Evolutionary conservation across 1,140 invertebrate species (phyloP), one percentile per base, ranked within the genome.

Genomic region (Drosophila tristis): DNA sequence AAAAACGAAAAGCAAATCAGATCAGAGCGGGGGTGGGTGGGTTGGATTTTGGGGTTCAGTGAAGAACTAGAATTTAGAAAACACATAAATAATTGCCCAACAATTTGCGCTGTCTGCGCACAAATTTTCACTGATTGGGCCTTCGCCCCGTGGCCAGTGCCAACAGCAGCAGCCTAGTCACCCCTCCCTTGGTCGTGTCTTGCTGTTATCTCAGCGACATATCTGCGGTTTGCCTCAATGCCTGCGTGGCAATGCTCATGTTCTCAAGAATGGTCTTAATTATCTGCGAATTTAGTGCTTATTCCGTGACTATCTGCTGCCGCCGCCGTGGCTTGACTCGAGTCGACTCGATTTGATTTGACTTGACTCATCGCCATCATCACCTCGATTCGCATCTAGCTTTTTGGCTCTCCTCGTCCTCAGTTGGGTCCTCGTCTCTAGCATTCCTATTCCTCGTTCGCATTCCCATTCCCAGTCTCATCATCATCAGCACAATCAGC

Each of bases 21-120:
- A 8, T n/a, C 43, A 44, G 15, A 31, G 15, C 2, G 15, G 25
- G 11, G 2, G 16, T 13, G 13, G 13, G 20, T 25, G 13, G 9
- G 31, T 9, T 2, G 9, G 31, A 9, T 3, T 7, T 6, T 7
- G 31, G 4, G 35, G 35, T 11, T 4, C 35, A 39, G 35, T 13
- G 35, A 39, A 39, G 11, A 62, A 44, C 25, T 48, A 58, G 64
- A 50, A 70, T 70, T 43, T 31, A 50, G 35, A 39, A 70, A 70
- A 75, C 61, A 74, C 72, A 78, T 87, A 86, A 87, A 86, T 87
- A 86, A 90, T 90, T 90, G 82, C 48, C 72, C 74, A 80, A 80
- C 87, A 90, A 90, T 90, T 90, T 84, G 77, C 75, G 79, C 80
- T 90, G 87, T 90, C 87, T 90, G 82, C 87, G 74, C 82, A 78